These are phyloP conservation scores for Polypedilum pembai DNA, from an alignment of 1,140 invertebrate species.

Conservation along the genomic window DNA sequence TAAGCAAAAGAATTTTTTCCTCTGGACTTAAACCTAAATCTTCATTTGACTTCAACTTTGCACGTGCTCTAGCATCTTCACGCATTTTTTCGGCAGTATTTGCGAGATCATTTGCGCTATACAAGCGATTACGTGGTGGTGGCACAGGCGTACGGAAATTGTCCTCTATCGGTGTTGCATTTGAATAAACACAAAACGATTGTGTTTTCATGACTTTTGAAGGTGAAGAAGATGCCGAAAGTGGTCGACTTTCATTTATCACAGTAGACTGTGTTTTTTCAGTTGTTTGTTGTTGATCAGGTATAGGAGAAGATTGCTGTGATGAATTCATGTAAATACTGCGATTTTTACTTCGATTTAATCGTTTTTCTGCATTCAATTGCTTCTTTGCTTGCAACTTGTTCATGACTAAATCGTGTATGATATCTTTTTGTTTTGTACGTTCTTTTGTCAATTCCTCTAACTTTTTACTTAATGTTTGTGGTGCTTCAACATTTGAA, in stretches of 20 bases:
- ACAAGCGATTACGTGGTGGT: conserved; percentile 44
- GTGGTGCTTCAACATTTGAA: conserved; percentile 30
- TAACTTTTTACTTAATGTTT: conserved; percentile 42
- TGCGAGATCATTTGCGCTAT: conserved; percentile 43
- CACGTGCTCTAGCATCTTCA: conserved; percentile 58
- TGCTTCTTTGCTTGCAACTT: conserved; percentile 63
- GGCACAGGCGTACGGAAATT: conserved; percentile 46
- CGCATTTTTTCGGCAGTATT: conserved; percentile 53
- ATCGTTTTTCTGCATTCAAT: conserved; percentile 52
- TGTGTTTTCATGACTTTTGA: conserved; percentile 28
- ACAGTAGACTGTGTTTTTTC: neutral
- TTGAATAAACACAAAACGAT: conserved; percentile 26
- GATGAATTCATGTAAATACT: conserved; percentile 33
- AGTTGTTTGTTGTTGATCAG: conserved; percentile 32
- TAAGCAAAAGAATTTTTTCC: conserved; percentile 52
- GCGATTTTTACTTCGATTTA: conserved; percentile 42
- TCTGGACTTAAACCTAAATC: conserved; percentile 65
- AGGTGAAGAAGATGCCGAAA: conserved; percentile 18
- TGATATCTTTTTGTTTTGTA: conserved; percentile 59
- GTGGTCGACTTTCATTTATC: neutral
- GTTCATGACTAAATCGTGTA: conserved; percentile 70
- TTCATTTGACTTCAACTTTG: conserved; percentile 61
- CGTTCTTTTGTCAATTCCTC: conserved; percentile 60
- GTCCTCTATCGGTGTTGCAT: conserved; percentile 32
- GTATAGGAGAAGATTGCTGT: neutral